A percentile compares a stretch with the other conserved stretches of the same genome.
phyloP scores from a whole-genome alignment of 2,888 invertebrate genomes.

The Philereme transversata region DNA sequence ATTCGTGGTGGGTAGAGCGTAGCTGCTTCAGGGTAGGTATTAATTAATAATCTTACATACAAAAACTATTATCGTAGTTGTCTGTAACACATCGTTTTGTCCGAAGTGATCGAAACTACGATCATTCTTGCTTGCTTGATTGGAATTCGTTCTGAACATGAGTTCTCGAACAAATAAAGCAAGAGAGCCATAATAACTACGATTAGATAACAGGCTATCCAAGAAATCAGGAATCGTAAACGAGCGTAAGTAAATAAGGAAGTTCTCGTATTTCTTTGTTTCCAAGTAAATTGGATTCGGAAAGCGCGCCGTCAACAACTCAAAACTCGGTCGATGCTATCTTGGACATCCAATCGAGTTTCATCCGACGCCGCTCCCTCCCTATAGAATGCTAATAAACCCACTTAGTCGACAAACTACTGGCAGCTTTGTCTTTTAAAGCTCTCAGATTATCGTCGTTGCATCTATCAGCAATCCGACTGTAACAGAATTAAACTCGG shows the following conservation, averaged over 20 bases:
- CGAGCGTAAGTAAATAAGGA: slow-evolving; percentile 35
- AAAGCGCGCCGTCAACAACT: slow-evolving; percentile 47
- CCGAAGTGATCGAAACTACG: background rate
- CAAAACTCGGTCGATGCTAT: slow-evolving; percentile 56
- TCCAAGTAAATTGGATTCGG: slow-evolving; percentile 43
- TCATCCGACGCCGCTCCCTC: slow-evolving; percentile 50
- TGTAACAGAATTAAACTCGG: slow-evolving; percentile 71
- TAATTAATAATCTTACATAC: no score
- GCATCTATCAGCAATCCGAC: slow-evolving; percentile 70
- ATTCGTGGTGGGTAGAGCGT: no score
- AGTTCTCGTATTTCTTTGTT: slow-evolving; percentile 39
- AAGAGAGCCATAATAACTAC: slow-evolving; percentile 6
- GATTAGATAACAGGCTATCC: slow-evolving; percentile 14
- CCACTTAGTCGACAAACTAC: slow-evolving; percentile 69
- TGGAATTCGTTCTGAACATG: background rate
- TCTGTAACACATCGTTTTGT: background rate
- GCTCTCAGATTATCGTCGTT: slow-evolving; percentile 61
- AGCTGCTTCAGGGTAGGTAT: no score
- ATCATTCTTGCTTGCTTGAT: background rate
- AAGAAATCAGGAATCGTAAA: slow-evolving; percentile 30
- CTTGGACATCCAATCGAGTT: slow-evolving; percentile 68
- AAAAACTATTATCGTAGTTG: no score
- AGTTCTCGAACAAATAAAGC: slow-evolving; percentile 1
- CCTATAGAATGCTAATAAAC: slow-evolving; percentile 66
- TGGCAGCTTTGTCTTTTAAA: slow-evolving; percentile 64